Base-by-base conservation (phyloP, 2,888 invertebrate genomes). In the Allophyes oxyacanthae region DNA sequence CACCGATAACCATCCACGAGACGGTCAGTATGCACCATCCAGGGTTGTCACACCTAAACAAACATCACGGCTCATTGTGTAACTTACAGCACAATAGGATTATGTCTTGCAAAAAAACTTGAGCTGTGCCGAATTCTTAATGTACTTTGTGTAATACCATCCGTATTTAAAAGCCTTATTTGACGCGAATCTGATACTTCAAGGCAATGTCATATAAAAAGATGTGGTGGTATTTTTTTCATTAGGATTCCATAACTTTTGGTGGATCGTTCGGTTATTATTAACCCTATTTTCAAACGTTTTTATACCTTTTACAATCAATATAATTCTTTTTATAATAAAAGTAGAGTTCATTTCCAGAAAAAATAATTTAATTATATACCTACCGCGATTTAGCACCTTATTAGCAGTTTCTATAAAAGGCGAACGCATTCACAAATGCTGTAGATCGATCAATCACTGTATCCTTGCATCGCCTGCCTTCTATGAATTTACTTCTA, bases 31-130 rank as follows among this genome's bases (percentile, higher is more conserved):
- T 79, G 74, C 66, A n/a, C n/a, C n/a, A 76, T 48, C 20, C 72
- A 85, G 83, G 86, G 85, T 73, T 84, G 83, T 68, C 79, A 58
- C 66, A 55, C 79, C 81, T 83, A 81, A 83, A 75, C 62, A 82
- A 85, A 84, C 66, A 80, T 58, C 40, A 65, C 58, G 40, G 51
- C 38, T 69, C 61, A 75, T 78, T 81, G 71, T 77, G 56, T 73
- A 65, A 72, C 32, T 40, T 46, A 65, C 61, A 64, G 48, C 40
- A 69, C 66, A 72, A 75, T 64, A 58, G 64, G 70, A 70, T 76
- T 64, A 66, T 41, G 30, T 49, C 33, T 54, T 43, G 52, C 41
- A 41, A 57, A 72, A 74, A 72, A 56, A 64, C 37, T 48, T 58
- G 40, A 65, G 49, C 51, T 53, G 30, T 49, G 26, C 34, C 56